Conservation (phyloP, 2,797 vertebrate species). For the Acipenser transmontanus region DNA sequence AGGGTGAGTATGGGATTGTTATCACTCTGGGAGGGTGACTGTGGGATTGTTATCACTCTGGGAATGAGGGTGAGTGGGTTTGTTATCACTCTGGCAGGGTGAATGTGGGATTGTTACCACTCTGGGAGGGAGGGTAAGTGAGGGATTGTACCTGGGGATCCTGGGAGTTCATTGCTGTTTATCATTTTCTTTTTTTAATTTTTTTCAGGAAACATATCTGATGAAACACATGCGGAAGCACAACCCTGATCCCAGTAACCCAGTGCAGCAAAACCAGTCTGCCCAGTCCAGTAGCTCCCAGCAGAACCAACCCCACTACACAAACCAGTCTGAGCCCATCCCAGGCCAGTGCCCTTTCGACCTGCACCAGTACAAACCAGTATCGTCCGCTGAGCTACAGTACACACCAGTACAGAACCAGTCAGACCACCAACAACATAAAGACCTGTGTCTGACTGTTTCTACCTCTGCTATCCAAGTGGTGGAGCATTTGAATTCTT, state of each 20-base stretch:
- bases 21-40: too few relatives aligned
- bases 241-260: conserved; percentile 66
- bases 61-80: too few relatives aligned
- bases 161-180: too few relatives aligned
- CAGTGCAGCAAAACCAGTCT: conserved; percentile 40
- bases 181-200: not conserved
- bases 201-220: conserved; percentile 62
- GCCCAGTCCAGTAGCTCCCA: conserved; percentile 54
- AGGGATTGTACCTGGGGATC: too few relatives aligned
- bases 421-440: conserved; percentile 43
- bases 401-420: not conserved
- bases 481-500: conserved; percentile 71
- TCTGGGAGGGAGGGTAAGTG: too few relatives aligned
- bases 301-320: conserved; percentile 50
- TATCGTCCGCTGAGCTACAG: not conserved
- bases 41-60: too few relatives aligned
- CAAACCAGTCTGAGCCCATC: not conserved
- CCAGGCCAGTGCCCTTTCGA: conserved; percentile 66
- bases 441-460: conserved; percentile 74
- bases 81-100: too few relatives aligned
- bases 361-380: conserved; percentile 70
- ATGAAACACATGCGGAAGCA: conserved; percentile 79
- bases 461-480: conserved; percentile 74
- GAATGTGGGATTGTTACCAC: too few relatives aligned
- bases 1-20: too few relatives aligned